phyloP scores from a whole-genome alignment of 2,888 invertebrate genomes.

The Drosophila diplacantha region DNA sequence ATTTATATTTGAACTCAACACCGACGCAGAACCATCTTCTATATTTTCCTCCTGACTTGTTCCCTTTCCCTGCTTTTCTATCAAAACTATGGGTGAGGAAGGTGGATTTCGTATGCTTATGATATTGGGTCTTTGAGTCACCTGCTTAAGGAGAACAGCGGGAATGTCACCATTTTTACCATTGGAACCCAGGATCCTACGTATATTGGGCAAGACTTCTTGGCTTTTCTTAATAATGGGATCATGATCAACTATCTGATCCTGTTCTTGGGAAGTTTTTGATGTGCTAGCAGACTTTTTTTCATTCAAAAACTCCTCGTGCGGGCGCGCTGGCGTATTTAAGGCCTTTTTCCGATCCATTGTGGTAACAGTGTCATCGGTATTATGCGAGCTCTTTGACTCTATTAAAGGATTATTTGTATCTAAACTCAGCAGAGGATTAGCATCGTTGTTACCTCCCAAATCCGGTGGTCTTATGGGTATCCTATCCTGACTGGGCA shows the following conservation, averaged over 20 bases:
- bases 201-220: slow-evolving; percentile 88
- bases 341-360: slow-evolving; percentile 82
- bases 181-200: slow-evolving; percentile 90
- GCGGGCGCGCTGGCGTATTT: slow-evolving; percentile 84
- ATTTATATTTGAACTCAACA: slow-evolving; percentile 68
- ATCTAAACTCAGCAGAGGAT: slow-evolving; percentile 25
- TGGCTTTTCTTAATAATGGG: slow-evolving; percentile 47
- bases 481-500: slow-evolving; percentile 89
- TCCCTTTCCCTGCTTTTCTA: slow-evolving; percentile 42
- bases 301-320: slow-evolving; percentile 32
- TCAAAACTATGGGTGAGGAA: slow-evolving; percentile 69
- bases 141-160: slow-evolving; percentile 85
- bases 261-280: slow-evolving; percentile 14
- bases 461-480: slow-evolving; percentile 84
- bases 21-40: slow-evolving; percentile 29
- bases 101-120: slow-evolving; percentile 69
- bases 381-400: slow-evolving; percentile 27
- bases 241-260: slow-evolving; percentile 7
- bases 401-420: slow-evolving; percentile 33
- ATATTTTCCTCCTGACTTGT: slow-evolving; percentile 25
- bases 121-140: slow-evolving; percentile 80
- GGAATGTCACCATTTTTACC: slow-evolving; percentile 90
- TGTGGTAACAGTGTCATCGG: slow-evolving; percentile 21
- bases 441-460: slow-evolving; percentile 30
- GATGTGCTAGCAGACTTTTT: slow-evolving; percentile 21